Base-by-base conservation (phyloP, 2,113 vertebrate species). In the Poicephalus meyeri region DNA sequence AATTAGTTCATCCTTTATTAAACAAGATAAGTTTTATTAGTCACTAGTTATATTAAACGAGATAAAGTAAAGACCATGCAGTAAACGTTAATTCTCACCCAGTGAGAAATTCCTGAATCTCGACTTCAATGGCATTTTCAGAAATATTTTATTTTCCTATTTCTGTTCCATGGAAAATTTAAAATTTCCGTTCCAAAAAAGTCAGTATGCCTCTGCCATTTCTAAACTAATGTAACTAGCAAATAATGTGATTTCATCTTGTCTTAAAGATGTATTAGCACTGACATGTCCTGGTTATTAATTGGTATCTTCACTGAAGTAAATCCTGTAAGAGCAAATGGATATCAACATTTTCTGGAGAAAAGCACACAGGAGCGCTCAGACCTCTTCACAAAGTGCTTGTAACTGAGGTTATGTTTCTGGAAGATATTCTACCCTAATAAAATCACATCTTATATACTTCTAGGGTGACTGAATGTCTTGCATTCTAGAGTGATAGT, bases 11-110 rank as follows among this genome's bases (percentile, higher is more conserved):
- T 94, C 96, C 90, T 93, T 94, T 96, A 96, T 88, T 95, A 95
- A 93, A 95, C 95, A 95, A 96, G 94, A 96, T 95, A 96, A 91
- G 50, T 97, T 96, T 95, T 97, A 94, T 97, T 95, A 97, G 95
- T 94, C 92, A 94, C 91, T 74, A 88, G 72, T 94, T 95, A 91
- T 79, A 94, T 93, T 94, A 93, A 93, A 93, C 74, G 86, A 95
- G 95, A 96, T 96, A 96, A 37, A 72, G 52, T 37, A 93, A 94
- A 91, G 84, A 85, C 83, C 73, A 72, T 47, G 41, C 60, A 86
- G 83, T 84, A 89, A 95, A 95, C 86, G 89, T 93, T 68, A 84
- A 92, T 83, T 95, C 69, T 91, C 68, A 95, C 15, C 3, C 60
- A 41, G 49, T 60, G 18, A 87, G 33, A 95, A 92, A 93, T 81